Evolutionary conservation across 2,113 vertebrate species (phyloP).

Genomic region (Nerophis lumbriciformis): DNA sequence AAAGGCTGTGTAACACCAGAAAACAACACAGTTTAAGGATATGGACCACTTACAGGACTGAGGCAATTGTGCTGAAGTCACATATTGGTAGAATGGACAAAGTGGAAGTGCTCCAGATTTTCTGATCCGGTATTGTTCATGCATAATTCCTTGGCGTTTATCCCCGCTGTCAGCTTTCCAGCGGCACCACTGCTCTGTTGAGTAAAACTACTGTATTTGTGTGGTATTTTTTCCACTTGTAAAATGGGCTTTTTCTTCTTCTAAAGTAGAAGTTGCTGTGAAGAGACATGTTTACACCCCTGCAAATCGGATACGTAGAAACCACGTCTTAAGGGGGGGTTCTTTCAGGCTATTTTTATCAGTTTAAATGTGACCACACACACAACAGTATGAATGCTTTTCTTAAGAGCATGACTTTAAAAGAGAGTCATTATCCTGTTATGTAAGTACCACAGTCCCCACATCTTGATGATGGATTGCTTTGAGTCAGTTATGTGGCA

Average conservation of each 20-base stretch:
- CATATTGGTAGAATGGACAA: not conserved
- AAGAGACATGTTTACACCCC: not conserved
- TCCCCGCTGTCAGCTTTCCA: not conserved
- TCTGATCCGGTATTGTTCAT: not conserved
- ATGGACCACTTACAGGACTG: not conserved
- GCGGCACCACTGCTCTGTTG: not conserved
- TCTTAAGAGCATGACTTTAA: not conserved
- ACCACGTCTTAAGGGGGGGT: not conserved
- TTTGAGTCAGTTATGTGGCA: conserved; percentile 4
- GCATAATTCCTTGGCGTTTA: not conserved
- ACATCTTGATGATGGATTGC: conserved; percentile 1
- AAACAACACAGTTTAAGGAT: not conserved
- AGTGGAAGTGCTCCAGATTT: not conserved
- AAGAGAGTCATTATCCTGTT: not conserved
- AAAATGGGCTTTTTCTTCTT: not conserved
- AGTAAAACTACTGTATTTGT: not conserved
- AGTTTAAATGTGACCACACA: not conserved
- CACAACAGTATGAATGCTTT: not conserved
- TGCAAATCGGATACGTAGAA: not conserved
- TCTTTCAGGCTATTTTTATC: conserved; percentile 3
- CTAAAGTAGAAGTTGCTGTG: not conserved
- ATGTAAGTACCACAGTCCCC: not conserved
- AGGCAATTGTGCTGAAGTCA: not conserved
- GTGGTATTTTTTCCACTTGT: not conserved
- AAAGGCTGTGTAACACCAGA: not conserved